Evolutionary conservation across 2,888 invertebrate species (phyloP).

Genomic region (Automeris io): DNA sequence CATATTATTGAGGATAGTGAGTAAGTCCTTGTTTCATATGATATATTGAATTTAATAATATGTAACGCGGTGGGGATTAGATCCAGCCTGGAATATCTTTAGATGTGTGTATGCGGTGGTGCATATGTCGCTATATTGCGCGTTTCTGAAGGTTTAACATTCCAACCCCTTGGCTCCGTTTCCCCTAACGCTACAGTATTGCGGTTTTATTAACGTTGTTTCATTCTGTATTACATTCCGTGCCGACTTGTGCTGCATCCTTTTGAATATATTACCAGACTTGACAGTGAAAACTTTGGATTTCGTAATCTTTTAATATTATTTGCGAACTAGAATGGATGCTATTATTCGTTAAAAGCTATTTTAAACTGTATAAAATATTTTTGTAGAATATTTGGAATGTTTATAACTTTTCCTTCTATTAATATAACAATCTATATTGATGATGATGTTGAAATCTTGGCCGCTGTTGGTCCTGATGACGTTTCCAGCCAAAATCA

Average conservation of each 20-base stretch:
- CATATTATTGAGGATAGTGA: slow-evolving; percentile 13
- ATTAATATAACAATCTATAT: too few species aligned
- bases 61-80: slow-evolving; percentile 12
- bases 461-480: too few species aligned
- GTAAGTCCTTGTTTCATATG: slow-evolving; percentile 16
- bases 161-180: slow-evolving; percentile 41
- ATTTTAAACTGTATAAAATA: too few species aligned
- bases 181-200: slow-evolving; percentile 50
- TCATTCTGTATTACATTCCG: slow-evolving; percentile 54
- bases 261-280: slow-evolving; percentile 24
- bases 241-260: slow-evolving; percentile 33
- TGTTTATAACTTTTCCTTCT: too few species aligned
- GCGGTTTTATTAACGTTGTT: slow-evolving; percentile 60
- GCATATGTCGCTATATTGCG: slow-evolving; percentile 54
- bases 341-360: too few species aligned
- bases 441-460: too few species aligned
- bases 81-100: slow-evolving; percentile 4
- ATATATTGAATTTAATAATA: slow-evolving; percentile 31
- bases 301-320: too few species aligned
- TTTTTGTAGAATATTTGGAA: too few species aligned
- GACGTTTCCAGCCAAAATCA: too few species aligned
- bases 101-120: slow-evolving; percentile 28
- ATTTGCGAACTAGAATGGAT: too few species aligned
- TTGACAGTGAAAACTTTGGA: too few species aligned
- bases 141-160: slow-evolving; percentile 50